These are phyloP conservation scores for Megalonaias nervosa DNA, from an alignment of 1,140 invertebrate genomes.

Conservation along the genomic window DNA sequence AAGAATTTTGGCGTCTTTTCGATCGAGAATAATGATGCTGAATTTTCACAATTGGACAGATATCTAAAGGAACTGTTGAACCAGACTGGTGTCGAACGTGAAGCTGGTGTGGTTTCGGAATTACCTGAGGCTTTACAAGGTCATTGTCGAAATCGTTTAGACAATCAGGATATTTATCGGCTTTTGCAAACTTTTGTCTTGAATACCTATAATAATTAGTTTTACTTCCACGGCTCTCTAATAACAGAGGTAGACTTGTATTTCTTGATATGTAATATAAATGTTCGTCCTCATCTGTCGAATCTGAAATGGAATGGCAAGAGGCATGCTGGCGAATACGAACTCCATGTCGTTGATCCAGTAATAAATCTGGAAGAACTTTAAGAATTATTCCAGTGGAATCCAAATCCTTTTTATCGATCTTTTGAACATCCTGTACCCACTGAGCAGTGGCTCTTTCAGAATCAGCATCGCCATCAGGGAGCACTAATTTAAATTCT, in stretches of 20 bases:
- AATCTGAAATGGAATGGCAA: conserved; percentile 29
- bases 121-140: neutral
- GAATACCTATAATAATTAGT: neutral
- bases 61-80: conserved; percentile 20
- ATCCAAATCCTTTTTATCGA: conserved; percentile 19
- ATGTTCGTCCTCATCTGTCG: conserved; percentile 6
- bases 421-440: conserved; percentile 24
- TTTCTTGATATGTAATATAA: conserved; percentile 23
- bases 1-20: conserved; percentile 24
- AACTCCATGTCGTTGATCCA: conserved; percentile 6
- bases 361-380: conserved; percentile 27
- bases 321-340: conserved; percentile 19
- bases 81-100: neutral
- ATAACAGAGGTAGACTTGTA: conserved; percentile 25
- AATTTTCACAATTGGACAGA: conserved; percentile 38
- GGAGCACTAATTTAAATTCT: conserved; percentile 2
- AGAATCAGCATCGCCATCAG: conserved; percentile 18
- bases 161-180: conserved; percentile 6
- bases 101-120: neutral
- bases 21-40: conserved; percentile 36
- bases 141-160: neutral
- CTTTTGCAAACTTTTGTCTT: conserved; percentile 2
- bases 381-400: conserved; percentile 32
- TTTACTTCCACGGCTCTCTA: conserved; percentile 7
- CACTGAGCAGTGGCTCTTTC: conserved; percentile 23